phyloP scores from a whole-genome alignment of 2,113 vertebrate species.

The Poicephalus gulielmi region DNA sequence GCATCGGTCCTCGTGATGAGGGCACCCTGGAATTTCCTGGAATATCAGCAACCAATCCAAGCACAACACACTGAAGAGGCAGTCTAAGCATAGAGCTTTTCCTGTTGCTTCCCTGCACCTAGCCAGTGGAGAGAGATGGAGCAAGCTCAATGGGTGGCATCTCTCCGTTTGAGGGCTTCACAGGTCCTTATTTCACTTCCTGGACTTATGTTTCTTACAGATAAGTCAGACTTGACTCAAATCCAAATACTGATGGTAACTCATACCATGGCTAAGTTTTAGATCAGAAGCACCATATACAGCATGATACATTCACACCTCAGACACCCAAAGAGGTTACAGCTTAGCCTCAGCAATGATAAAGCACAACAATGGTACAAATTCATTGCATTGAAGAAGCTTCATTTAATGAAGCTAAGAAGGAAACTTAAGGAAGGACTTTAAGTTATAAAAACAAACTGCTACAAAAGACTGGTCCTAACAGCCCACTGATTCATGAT shows the following conservation, averaged over 20 bases:
- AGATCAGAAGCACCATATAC: not conserved
- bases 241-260: not conserved
- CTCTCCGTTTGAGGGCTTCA: not conserved
- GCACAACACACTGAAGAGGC: not conserved
- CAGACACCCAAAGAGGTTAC: not conserved
- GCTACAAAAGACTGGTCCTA: not conserved
- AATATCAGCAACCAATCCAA: not conserved
- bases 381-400: not conserved
- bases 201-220: not conserved
- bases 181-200: not conserved
- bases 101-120: not conserved
- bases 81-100: not conserved
- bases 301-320: rapidly evolving
- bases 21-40: not conserved
- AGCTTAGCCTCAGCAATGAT: not conserved
- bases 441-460: not conserved
- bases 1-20: not conserved
- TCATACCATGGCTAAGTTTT: not conserved
- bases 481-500: not conserved
- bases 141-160: not conserved
- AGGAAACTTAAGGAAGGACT: not conserved
- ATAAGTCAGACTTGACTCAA: not conserved
- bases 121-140: not conserved
- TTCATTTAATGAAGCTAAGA: not conserved
- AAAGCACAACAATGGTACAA: not conserved